Conservation (phyloP, 1,140 invertebrate species). For the Drosophila miranda region DNA sequence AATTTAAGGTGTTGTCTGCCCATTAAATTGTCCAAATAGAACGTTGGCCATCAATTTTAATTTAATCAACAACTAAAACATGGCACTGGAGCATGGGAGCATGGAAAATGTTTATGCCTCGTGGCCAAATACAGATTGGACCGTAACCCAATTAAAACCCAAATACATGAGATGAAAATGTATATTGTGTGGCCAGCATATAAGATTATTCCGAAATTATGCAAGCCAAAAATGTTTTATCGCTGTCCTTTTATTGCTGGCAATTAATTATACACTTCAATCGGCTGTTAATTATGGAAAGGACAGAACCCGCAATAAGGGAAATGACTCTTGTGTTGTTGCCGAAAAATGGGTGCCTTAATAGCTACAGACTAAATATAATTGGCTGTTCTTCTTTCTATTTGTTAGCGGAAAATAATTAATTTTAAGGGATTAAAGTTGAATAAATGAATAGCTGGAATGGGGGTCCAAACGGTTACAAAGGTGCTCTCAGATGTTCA, state of each 20-base stretch:
- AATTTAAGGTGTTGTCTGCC: not conserved
- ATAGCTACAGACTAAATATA: no score
- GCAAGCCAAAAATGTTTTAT: not conserved
- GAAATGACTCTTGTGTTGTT: not conserved
- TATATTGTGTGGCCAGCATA: conserved; percentile 28
- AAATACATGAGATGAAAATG: conserved; percentile 19
- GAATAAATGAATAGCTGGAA: no score
- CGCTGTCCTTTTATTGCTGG: not conserved
- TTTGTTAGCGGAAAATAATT: no score
- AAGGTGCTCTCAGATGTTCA: no score
- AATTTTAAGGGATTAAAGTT: no score
- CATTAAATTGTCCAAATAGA: conserved; percentile 15
- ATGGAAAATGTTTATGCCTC: conserved; percentile 17
- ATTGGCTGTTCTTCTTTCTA: no score
- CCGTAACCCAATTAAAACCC: conserved; percentile 28
- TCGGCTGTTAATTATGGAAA: not conserved
- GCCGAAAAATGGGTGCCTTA: no score
- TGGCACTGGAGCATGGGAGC: not conserved
- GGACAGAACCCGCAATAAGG: not conserved
- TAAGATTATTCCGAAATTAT: not conserved
- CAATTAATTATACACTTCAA: conserved; percentile 2
- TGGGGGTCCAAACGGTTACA: no score
- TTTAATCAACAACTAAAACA: conserved; percentile 24
- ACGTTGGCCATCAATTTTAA: conserved; percentile 20
- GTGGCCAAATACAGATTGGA: conserved; percentile 38